Base-by-base conservation (phyloP, 2,797 vertebrate genomes). In the Bucorvus abyssinicus region DNA sequence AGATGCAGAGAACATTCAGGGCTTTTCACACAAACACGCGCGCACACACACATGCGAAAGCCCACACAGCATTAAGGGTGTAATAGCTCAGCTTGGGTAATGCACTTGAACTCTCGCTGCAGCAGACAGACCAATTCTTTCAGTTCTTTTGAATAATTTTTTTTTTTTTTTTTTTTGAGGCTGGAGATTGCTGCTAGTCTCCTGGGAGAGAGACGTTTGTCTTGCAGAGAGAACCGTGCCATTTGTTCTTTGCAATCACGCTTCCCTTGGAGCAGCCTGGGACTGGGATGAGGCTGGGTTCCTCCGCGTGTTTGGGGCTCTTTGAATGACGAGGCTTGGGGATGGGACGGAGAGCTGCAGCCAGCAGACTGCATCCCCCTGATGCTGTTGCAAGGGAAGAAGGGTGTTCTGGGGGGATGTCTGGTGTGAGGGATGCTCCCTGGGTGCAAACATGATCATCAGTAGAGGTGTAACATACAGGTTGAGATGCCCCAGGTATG, bases 31-130 rank as follows among this genome's bases (percentile, higher is more conserved):
- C 74, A 93, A 86, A 89, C 84, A 63, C 4, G 2, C 19, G 1
- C 60, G 7, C 57, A 26, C 64, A 49, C 85, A 80, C 55, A 68
- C 26, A 60, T 42, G 68, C 29, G 30, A 20, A 80, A 90, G 63
- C 96, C 91, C 95, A 97, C 93, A 93, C 80, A 79, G 63, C 89
- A 83, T 81, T 93, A 91, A 81, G 78, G 75, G 60, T 93, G 89
- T 95, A 96, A 95, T 96, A 92, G 88, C 90, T 97, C 88, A 92
- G 79, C 75, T 85, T 89, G 92, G 83, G 71, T 92, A 97, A 95
- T 82, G 94, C 93, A 84, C 85, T 96, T 79, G 57, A 89, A 78
- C 22, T 71, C 87, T 77, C 80, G 83, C 68, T 82, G 92, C 84
- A 73, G 86, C 80, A 96, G 96, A 95, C 87, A 27, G 84, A 92